Percentiles rank a stretch among this genome's conserved stretches.
Conservation (phyloP, 2,888 invertebrate species). For the Hydropsyche betteni region DNA sequence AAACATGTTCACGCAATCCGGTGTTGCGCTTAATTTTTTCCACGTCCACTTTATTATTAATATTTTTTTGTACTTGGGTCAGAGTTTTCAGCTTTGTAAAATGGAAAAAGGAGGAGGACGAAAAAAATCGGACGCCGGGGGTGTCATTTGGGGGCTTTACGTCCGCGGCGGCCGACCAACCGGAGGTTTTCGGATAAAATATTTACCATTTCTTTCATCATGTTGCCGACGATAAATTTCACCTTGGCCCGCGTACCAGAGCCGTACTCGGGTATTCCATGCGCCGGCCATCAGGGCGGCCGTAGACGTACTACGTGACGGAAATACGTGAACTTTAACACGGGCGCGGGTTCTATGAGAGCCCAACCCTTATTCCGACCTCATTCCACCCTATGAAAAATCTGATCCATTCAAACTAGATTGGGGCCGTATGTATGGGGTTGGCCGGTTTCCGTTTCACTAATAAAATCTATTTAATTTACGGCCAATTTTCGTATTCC, state of each 20-base stretch:
- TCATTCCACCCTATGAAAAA: slow-evolving; percentile 30
- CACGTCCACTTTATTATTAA: too few relatives aligned
- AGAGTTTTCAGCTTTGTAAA: too few relatives aligned
- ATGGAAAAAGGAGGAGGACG: not conserved
- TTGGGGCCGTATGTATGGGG: not conserved
- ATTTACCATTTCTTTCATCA: slow-evolving; percentile 52
- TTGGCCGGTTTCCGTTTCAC: slow-evolving; percentile 10
- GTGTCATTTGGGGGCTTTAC: slow-evolving; percentile 36
- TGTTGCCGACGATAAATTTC: slow-evolving; percentile 50
- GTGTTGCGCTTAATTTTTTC: too few relatives aligned
- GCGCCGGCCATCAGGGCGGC: slow-evolving; percentile 44
- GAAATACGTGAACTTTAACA: slow-evolving; percentile 36
- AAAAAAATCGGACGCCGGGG: slow-evolving; percentile 29
- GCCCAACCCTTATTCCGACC: not conserved
- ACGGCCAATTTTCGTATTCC: slow-evolving; percentile 42
- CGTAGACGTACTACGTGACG: slow-evolving; percentile 40
- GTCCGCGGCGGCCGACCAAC: slow-evolving; percentile 34
- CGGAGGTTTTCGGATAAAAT: slow-evolving; percentile 47
- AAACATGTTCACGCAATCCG: too few relatives aligned
- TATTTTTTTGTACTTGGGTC: too few relatives aligned
- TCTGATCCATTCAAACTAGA: slow-evolving; percentile 36
- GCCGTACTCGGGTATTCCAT: slow-evolving; percentile 36
- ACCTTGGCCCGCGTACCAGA: slow-evolving; percentile 22
- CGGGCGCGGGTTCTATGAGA: not conserved
- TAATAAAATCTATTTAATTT: slow-evolving; percentile 49